A percentile compares a stretch with the other conserved stretches of the same genome.
Conservation (phyloP, 2,888 invertebrate genomes). For the Amiota mariae region DNA sequence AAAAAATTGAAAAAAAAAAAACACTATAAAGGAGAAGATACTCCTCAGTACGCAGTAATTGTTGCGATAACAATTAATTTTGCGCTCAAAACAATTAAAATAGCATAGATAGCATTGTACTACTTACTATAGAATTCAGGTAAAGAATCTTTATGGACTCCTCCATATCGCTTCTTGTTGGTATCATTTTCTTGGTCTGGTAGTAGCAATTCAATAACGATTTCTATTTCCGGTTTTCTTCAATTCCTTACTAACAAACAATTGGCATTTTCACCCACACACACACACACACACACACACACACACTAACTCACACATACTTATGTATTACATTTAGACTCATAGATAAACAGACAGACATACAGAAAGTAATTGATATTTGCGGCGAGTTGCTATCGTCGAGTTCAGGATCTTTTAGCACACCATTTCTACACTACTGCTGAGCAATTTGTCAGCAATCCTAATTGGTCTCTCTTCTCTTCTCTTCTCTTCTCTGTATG, state of each 20-base stretch:
- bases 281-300: not conserved
- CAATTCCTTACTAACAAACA: not conserved
- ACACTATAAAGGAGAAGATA: constrained; percentile 16
- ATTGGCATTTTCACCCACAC: constrained; percentile 24
- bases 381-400: constrained; percentile 42
- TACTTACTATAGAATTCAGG: not conserved
- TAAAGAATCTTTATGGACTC: not conserved
- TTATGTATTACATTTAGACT: too few species aligned
- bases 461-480: constrained; percentile 54
- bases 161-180: constrained; percentile 6
- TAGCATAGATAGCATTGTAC: not conserved
- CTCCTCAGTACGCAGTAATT: constrained; percentile 39
- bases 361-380: constrained; percentile 35
- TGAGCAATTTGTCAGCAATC: constrained; percentile 67
- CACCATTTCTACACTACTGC: constrained; percentile 51
- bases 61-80: constrained; percentile 58
- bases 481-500: too few species aligned
- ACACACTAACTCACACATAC: too few species aligned
- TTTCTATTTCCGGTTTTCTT: constrained; percentile 28
- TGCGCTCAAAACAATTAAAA: constrained; percentile 43
- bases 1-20: not conserved
- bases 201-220: constrained; percentile 10
- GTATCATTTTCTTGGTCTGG: constrained; percentile 6
- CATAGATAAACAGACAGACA: not conserved
- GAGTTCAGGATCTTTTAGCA: too few species aligned